Conservation (phyloP, 1,140 invertebrate species). For the Marisa cornuarietis region DNA sequence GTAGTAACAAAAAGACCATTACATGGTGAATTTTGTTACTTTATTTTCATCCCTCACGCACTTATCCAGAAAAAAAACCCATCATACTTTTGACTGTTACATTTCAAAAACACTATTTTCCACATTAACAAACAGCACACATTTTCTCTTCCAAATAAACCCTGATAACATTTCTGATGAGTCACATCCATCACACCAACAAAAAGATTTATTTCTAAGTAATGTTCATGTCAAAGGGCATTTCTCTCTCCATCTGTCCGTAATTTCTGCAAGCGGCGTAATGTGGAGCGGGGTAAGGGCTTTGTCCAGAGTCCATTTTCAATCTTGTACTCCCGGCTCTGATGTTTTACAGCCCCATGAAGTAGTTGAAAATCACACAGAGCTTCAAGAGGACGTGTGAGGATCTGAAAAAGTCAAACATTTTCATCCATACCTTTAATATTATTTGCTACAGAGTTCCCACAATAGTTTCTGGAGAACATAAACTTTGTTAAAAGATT, state of each 20-base stretch:
- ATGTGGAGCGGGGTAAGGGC: slow-evolving; percentile 35
- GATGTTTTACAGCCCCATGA: slow-evolving; percentile 90
- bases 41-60: no score
- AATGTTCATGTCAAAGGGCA: background rate
- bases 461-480: no score
- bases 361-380: slow-evolving; percentile 86
- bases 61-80: no score
- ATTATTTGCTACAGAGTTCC: background rate
- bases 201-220: background rate
- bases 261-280: slow-evolving; percentile 34
- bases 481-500: no score
- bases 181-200: background rate
- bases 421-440: background rate
- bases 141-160: background rate
- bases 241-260: slow-evolving; percentile 16
- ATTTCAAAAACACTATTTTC: no score
- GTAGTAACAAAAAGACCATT: no score
- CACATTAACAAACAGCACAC: no score
- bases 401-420: slow-evolving; percentile 55
- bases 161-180: background rate
- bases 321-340: slow-evolving; percentile 89
- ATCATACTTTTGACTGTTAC: no score
- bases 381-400: slow-evolving; percentile 82
- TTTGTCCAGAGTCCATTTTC: slow-evolving; percentile 78
- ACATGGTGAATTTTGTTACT: no score